Base-by-base conservation (phyloP, 2,797 vertebrate species). In the Typhlichthys eigenmanni region DNA sequence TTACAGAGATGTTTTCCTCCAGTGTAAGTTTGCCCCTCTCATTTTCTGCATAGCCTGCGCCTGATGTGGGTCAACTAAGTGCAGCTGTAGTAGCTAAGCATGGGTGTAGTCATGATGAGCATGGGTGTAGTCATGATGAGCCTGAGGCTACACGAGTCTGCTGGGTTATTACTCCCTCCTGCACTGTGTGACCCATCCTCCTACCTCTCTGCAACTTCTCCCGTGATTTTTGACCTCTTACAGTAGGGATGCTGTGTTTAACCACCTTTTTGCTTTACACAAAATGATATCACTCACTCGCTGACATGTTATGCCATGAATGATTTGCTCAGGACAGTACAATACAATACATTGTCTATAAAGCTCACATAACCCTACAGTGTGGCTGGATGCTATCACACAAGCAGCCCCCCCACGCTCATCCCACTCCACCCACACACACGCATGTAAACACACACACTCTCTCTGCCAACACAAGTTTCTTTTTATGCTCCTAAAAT, bases 51-150 rank as follows among this genome's bases (percentile, higher is more conserved):
- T 58, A 51, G 13, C 74, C 77, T 67, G 60, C 72, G 69, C 68
- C 17, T 82, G 78, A 92, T 91, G 75, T 91, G 87, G 91, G 88
- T 91, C 90, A 90, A 68, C 69, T 46, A 70, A 75, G 72, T 87
- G 69, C 67, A 80, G 69, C 83, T 66, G 71, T 82, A 79, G 80
- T 79, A 75, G 69, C 55, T 76, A 79, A 85, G 75, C 78, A 77
- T 71, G 71, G 84, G 80, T 68, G 77, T 72, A 49, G 62, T 52
- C 46, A 54, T 61, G 4, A 61, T 76, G 80, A 86, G 75, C 78
- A 76, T 71, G 71, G 84, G 80, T 68, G 77, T 71, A 49, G 62
- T 52, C 46, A 54, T 61, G 24, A 24, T 24, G 58, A 72, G 81
- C 88, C 85, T 32, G 62, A 76, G 84, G 92, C 81, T 54, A 50